phyloP scores from a whole-genome alignment of 2,113 vertebrate species.

The Sprattus sprattus region DNA sequence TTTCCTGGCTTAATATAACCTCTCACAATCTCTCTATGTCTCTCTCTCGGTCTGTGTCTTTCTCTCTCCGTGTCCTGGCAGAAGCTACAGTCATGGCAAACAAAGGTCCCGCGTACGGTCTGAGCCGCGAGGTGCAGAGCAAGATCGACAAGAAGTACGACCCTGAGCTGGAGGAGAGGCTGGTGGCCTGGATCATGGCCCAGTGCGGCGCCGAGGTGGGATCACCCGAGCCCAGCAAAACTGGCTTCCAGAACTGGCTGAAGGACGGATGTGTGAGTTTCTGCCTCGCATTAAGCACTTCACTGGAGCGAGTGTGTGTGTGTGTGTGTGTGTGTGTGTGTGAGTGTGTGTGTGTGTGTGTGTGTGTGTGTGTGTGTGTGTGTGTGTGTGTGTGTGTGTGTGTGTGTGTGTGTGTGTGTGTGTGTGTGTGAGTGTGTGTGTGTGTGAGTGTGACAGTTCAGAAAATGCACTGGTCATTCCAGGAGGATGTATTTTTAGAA shows the following conservation, averaged over 20 bases:
- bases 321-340: neutral
- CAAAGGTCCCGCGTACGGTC: constrained; percentile 65
- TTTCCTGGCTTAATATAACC: constrained; percentile 9
- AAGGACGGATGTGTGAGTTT: constrained; percentile 90
- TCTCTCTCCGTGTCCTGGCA: constrained; percentile 32
- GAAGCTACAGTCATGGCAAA: constrained; percentile 65
- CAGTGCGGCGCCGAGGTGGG: constrained; percentile 78
- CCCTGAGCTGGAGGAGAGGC: constrained; percentile 85
- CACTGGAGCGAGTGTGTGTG: neutral
- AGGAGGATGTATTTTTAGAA: neutral
- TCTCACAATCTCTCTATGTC: neutral
- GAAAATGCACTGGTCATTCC: neutral
- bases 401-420: neutral
- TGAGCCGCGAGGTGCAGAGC: constrained; percentile 80
- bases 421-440: constrained; percentile 14
- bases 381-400: neutral
- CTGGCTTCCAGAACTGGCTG: constrained; percentile 92
- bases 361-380: neutral
- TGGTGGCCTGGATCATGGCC: constrained; percentile 84
- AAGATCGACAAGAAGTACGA: constrained; percentile 98
- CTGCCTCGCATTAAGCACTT: neutral
- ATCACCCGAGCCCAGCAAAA: constrained; percentile 76
- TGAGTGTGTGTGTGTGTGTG: neutral
- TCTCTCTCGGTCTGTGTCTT: constrained; percentile 12
- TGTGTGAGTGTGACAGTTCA: neutral